Evolutionary conservation across 2,113 vertebrate genomes (phyloP), one percentile per base, ranked within the genome.

Genomic region (Oreocharis arfaki): DNA sequence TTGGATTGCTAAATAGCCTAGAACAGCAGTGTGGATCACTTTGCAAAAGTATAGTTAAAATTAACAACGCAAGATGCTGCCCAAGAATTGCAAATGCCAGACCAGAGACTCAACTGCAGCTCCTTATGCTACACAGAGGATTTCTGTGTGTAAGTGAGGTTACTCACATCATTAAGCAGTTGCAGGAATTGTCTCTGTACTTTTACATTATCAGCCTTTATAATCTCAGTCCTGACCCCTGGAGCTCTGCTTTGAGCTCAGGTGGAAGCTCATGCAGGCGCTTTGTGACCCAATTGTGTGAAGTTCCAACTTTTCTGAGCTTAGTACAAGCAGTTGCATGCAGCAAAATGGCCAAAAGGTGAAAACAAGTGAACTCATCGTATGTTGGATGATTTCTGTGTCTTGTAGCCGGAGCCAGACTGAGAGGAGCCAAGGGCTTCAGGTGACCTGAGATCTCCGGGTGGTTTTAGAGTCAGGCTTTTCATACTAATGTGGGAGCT

Each of bases 81-180:
- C 41, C 41, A 65, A 35, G 56, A 85, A n/a, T 20, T 79, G 74
- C 65, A 93, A 68, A 85, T 11, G 37, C 65, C 69, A 56, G 60
- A n/a, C 12, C 46, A 42, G 81, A 47, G 89, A 67, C 87, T 76
- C 64, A 49, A 4, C 67, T 93, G 81, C 84, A 90, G n/a, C 81
- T 78, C 55, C 75, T 52, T 88, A 47, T 32, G 65, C 87, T 73
- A 8, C 82, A 82, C 90, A 44, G 44, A 95, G 78, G 84, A 93
- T 78, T 94, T 78, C 80, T 41, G 2, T 17, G 60, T 87, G 52
- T 70, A 30, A 71, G 74, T 84, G 63, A 42, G 39, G 74, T 89
- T 95, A 37, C 77, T 78, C 87, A 67, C 81, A 87, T 89, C 87
- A 71, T 91, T 89, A 95, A 91, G 49, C 78, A 76, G 79, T 84